Conservation (phyloP, 35 echinoderm and acorn worm species). For the Hemicentrotus pulcherrimus region DNA sequence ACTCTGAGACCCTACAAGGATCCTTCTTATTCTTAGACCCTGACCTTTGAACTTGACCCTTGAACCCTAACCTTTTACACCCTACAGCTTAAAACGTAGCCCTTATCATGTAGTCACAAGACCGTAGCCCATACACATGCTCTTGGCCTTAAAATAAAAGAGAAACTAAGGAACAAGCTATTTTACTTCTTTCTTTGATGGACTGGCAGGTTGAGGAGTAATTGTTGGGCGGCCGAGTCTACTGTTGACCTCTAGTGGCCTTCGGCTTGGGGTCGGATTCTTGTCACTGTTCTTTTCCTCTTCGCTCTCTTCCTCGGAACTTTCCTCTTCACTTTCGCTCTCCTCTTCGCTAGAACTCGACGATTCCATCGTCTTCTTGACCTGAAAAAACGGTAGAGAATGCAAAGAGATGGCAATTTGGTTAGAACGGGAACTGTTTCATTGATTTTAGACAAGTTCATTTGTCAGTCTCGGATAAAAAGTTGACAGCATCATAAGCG, state of each 20-base stretch:
- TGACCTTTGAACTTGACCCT: too few species aligned
- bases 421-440: neutral
- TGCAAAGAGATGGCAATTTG: neutral
- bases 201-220: slow-evolving; percentile 50
- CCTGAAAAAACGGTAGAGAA: slow-evolving; percentile 47
- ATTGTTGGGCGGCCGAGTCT: slow-evolving; percentile 34
- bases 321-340: slow-evolving; percentile 62
- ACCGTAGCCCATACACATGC: too few species aligned
- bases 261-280: slow-evolving; percentile 58
- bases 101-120: too few species aligned
- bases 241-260: slow-evolving; percentile 54
- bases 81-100: too few species aligned
- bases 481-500: neutral
- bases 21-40: too few species aligned
- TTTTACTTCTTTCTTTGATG: slow-evolving; percentile 85
- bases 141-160: too few species aligned
- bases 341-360: slow-evolving; percentile 94
- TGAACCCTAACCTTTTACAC: too few species aligned
- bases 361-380: slow-evolving; percentile 94
- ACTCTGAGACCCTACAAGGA: too few species aligned
- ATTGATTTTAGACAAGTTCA: neutral
- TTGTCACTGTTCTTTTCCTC: slow-evolving; percentile 63
- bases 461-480: neutral
- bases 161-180: neutral
- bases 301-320: slow-evolving; percentile 63